Evolutionary conservation across 2,888 invertebrate genomes (phyloP), one percentile per base, ranked within the genome.

Genomic region (Ernsta delagoae): DNA sequence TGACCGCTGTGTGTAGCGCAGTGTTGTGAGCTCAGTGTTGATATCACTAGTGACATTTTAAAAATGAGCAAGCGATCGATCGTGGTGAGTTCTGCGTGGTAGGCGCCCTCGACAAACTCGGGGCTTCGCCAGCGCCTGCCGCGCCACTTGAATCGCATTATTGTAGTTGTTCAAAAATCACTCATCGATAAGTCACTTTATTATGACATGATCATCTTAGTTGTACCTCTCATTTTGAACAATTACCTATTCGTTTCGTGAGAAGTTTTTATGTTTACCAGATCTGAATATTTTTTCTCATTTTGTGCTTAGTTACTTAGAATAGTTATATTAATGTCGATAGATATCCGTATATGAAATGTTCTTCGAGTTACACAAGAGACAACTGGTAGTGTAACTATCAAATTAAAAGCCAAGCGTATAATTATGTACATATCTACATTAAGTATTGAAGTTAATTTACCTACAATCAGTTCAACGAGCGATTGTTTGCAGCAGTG

Each of bases 201-300:
- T 81, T 78, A 79, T 76, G 74, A 75, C 79, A 75, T 75, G 77
- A 76, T 74, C 74, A 78, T 75, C 78, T 79, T 77, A 79, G 78
- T 81, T 78, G 78, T 39, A 31, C 31, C 31, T 31, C 2, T 31
- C 31, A 31, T 31, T 31, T 31, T 31, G 0, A 31, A 31, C 31
- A 31, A 31, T 3, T 31, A 31, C 31, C 31, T 1, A 31, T 31
- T 31, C 2, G 31, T 31, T 31, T 31, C 31, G 31, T 31, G 3
- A 31, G 31, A 31, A 31, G 31, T 31, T 31, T 31, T 31, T 31
- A 31, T 31, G 31, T 31, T 31, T 3, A 2, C 31, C 31, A 31
- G 12, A 12, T 7, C n/a, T 48, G 5, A 7, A 5, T 48, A 12
- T 7, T 5, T 12, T 48, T 48, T 12, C 45, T 48, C n/a, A 48